Evolutionary conservation across 2,888 invertebrate genomes (phyloP).

Genomic region (Micoletzkya japonica): DNA sequence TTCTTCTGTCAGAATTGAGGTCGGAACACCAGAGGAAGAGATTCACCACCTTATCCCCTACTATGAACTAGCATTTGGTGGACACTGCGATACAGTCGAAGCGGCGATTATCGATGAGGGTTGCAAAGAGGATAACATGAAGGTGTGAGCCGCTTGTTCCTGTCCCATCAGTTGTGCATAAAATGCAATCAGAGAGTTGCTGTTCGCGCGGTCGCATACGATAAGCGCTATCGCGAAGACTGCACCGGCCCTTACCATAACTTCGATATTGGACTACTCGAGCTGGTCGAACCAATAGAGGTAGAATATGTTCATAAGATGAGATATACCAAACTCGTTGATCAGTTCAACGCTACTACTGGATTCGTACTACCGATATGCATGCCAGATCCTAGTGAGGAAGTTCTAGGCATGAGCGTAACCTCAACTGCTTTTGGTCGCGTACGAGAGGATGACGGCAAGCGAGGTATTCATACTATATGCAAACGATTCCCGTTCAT

Average conservation of each 20-base stretch:
- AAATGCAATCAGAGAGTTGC: constrained; percentile 18
- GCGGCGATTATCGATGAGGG: no score
- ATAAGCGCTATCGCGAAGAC: neutral
- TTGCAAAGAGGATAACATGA: no score
- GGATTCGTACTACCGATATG: neutral
- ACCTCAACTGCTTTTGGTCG: neutral
- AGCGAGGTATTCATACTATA: no score
- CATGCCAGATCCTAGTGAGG: neutral
- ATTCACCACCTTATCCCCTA: no score
- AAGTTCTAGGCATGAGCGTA: neutral
- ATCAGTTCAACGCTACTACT: neutral
- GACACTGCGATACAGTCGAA: no score
- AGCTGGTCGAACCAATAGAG: neutral
- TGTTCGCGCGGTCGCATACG: constrained; percentile 5
- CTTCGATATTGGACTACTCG: neutral
- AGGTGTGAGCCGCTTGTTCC: no score
- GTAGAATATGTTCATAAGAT: neutral
- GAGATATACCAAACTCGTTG: neutral
- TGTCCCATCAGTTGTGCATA: no score
- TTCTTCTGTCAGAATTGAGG: no score
- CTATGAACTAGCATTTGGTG: no score
- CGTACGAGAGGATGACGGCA: neutral
- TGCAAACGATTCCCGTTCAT: no score
- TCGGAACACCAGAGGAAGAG: no score
- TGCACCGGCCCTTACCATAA: neutral